These are phyloP conservation scores for Leptogaster cylindrica DNA, from an alignment of 2,888 invertebrate species.

Conservation along the genomic window DNA sequence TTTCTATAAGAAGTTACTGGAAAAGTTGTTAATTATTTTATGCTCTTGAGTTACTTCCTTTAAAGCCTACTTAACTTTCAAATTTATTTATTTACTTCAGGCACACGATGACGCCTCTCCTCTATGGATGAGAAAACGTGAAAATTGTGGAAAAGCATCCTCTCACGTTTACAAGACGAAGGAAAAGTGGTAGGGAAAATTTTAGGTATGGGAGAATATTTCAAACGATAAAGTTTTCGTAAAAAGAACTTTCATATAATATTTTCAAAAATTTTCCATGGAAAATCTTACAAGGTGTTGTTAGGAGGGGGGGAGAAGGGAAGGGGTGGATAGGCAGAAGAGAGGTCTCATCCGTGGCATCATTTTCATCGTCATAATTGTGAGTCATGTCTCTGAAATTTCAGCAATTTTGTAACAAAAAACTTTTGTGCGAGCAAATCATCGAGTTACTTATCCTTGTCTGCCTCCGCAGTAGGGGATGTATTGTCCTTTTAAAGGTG, in stretches of 20 bases:
- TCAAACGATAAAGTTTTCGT: too few species aligned
- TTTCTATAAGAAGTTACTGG: conserved; percentile 8
- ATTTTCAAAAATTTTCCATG: conserved; percentile 4
- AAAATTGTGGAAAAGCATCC: conserved; percentile 24
- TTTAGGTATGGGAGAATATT: too few species aligned
- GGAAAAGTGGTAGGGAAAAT: too few species aligned
- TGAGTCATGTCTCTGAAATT: conserved; percentile 33
- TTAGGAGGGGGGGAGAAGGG: neutral
- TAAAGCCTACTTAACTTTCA: conserved; percentile 19
- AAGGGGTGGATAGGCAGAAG: neutral
- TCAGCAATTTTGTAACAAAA: conserved; percentile 11
- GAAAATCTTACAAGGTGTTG: neutral
- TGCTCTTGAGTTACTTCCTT: conserved; percentile 12
- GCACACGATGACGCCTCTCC: conserved; percentile 7
- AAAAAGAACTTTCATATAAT: conserved; percentile 3
- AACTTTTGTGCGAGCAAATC: conserved; percentile 27
- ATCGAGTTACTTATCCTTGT: conserved; percentile 19
- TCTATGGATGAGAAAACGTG: too few species aligned
- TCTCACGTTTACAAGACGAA: neutral
- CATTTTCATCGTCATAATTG: conserved; percentile 21
- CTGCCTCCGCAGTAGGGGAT: neutral
- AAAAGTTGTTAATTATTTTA: conserved; percentile 25
- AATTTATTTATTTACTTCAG: conserved; percentile 36
- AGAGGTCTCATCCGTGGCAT: conserved; percentile 1
- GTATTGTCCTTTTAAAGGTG: too few species aligned